These are phyloP conservation scores for Cynopterus brachyotis DNA, from an alignment of 2,113 vertebrate species.

Conservation along the genomic window DNA sequence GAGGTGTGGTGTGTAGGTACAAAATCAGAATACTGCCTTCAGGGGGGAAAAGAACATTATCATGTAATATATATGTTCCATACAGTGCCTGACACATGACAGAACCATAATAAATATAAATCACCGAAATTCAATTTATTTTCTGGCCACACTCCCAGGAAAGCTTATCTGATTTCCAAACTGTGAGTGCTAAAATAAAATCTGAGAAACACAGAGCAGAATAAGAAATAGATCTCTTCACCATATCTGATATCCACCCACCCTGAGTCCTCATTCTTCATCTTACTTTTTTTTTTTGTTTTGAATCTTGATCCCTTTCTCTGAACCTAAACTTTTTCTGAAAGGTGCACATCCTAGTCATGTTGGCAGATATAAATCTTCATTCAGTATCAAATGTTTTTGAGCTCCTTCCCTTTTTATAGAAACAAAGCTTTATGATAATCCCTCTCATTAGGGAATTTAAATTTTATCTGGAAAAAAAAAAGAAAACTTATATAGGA, in stretches of 20 bases:
- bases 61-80: conserved; percentile 33
- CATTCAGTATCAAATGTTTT: conserved; percentile 8
- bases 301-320: not conserved
- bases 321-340: not conserved
- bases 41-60: not conserved
- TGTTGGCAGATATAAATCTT: not conserved
- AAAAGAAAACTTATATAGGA: not conserved
- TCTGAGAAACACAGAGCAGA: conserved; percentile 51
- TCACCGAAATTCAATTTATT: conserved; percentile 67
- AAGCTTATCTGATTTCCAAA: conserved; percentile 70
- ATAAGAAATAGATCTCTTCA: conserved; percentile 56
- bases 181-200: conserved; percentile 73
- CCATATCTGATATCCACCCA: not conserved
- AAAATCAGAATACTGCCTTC: not conserved
- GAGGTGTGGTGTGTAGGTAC: not conserved
- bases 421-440: not conserved
- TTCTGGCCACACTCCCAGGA: conserved; percentile 72
- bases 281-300: not conserved
- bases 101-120: conserved; percentile 69
- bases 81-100: conserved; percentile 27
- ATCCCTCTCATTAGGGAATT: not conserved
- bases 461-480: not conserved
- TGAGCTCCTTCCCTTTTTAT: not conserved
- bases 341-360: not conserved
- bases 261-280: not conserved